A percentile compares a stretch with the other conserved stretches of the same genome.
These are phyloP conservation scores for Lacerta viridis DNA, from an alignment of 2,797 vertebrate genomes.

Conservation along the genomic window DNA sequence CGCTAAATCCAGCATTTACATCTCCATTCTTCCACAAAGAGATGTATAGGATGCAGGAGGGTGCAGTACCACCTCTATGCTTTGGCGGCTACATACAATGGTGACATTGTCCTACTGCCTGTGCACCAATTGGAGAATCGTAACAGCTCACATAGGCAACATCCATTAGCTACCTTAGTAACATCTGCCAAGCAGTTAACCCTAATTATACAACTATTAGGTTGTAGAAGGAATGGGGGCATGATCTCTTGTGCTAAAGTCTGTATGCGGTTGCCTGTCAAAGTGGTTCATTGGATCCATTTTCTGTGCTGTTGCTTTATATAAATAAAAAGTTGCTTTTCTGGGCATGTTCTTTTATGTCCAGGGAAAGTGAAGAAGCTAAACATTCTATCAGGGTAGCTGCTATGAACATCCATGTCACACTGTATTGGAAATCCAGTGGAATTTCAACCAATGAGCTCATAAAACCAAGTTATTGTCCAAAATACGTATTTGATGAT, in stretches of 20 bases:
- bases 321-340: background rate
- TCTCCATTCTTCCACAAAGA: background rate
- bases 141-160: background rate
- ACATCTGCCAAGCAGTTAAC: conserved; percentile 3
- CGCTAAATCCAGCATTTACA: background rate
- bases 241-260: background rate
- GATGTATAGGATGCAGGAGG: background rate
- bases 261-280: background rate
- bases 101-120: background rate
- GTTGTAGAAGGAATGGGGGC: background rate
- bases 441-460: background rate
- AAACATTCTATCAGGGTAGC: background rate
- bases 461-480: background rate
- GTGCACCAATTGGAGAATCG: background rate
- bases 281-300: conserved; percentile 6
- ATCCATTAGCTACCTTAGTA: conserved; percentile 9
- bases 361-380: background rate
- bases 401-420: background rate
- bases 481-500: background rate
- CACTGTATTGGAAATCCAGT: background rate
- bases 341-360: background rate
- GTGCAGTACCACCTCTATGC: background rate
- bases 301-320: background rate
- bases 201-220: background rate
- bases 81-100: background rate